Evolutionary conservation across 2,888 invertebrate species (phyloP).

Genomic region (Neoitamus cyanurus): DNA sequence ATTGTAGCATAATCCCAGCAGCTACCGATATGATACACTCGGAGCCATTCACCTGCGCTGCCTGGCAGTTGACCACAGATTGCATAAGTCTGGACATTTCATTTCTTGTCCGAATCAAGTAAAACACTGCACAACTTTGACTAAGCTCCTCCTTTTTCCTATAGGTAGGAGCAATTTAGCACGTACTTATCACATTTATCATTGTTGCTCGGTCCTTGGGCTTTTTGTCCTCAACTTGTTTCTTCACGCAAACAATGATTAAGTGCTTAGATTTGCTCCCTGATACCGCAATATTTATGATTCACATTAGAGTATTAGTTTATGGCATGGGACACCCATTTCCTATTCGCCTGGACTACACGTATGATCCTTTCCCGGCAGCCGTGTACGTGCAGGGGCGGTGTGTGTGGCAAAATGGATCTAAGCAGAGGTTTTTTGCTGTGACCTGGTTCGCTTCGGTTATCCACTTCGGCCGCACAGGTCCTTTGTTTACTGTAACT

Average conservation of each 20-base stretch:
- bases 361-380: neutral
- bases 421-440: constrained; percentile 25
- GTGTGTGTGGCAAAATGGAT: constrained; percentile 3
- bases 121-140: constrained; percentile 41
- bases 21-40: neutral
- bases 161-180: constrained; percentile 35
- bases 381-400: neutral
- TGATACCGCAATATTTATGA: constrained; percentile 45
- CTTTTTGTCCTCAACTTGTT: constrained; percentile 45
- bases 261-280: constrained; percentile 44
- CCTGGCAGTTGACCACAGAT: constrained; percentile 18
- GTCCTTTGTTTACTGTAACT: constrained; percentile 17
- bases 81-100: constrained; percentile 43
- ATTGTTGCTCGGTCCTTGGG: constrained; percentile 41
- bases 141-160: constrained; percentile 30
- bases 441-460: constrained; percentile 3
- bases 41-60: constrained; percentile 1
- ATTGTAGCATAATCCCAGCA: constrained; percentile 8
- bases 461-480: neutral
- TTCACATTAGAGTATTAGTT: constrained; percentile 45
- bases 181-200: constrained; percentile 45
- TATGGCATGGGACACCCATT: constrained; percentile 27
- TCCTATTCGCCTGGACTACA: constrained; percentile 8
- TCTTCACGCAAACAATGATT: constrained; percentile 45
- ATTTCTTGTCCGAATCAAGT: constrained; percentile 21